Evolutionary conservation across 2,888 invertebrate species (phyloP).

Genomic region (Parelbella ahira): DNA sequence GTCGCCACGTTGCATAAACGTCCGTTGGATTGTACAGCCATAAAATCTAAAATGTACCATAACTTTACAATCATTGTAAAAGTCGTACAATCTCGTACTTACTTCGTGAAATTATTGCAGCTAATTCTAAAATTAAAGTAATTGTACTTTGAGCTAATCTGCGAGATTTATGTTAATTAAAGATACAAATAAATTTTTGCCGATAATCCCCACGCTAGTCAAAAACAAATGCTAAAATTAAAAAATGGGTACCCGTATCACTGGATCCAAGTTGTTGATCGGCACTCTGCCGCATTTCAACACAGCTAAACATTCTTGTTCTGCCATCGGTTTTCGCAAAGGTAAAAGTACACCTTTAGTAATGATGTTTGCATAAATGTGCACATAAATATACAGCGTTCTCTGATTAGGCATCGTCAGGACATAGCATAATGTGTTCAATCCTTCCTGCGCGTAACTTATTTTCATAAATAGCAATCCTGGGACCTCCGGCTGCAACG

Average conservation of each 20-base stretch:
- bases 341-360: conserved; percentile 55
- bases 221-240: no score
- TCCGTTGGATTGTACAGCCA: conserved; percentile 73
- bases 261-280: conserved; percentile 72
- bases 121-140: no score
- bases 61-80: no score
- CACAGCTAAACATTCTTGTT: conserved; percentile 49
- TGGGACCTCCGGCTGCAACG: conserved; percentile 53
- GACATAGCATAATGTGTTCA: conserved; percentile 56
- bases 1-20: conserved; percentile 68
- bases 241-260: conserved; percentile 66
- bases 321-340: conserved; percentile 45
- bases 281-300: conserved; percentile 69
- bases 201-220: no score
- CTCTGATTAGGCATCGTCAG: conserved; percentile 65
- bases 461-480: conserved; percentile 50
- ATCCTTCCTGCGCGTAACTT: conserved; percentile 50
- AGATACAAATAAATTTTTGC: no score
- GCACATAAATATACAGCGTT: conserved; percentile 46
- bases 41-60: conserved; percentile 56
- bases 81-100: no score
- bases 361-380: conserved; percentile 49
- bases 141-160: no score
- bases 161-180: no score
- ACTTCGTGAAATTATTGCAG: no score